A percentile compares a stretch with the other conserved stretches of the same genome.
Evolutionary conservation across 2,888 invertebrate species (phyloP).

Genomic region (Cenopis cana): DNA sequence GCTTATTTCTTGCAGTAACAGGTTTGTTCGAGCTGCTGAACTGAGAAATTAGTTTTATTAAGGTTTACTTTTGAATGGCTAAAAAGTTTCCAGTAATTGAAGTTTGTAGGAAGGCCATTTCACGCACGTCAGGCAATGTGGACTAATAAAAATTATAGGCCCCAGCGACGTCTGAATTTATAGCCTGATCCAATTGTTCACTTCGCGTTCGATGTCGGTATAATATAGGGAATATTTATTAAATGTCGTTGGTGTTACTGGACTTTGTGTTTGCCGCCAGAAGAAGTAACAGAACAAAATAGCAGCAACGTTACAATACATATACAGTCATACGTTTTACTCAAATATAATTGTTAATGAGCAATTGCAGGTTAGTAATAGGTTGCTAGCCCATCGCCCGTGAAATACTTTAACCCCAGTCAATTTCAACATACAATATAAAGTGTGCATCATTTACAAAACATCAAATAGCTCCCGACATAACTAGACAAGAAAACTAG

Average conservation of each 20-base stretch:
- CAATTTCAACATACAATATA: too few species aligned
- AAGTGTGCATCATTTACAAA: too few species aligned
- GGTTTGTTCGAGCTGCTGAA: too few species aligned
- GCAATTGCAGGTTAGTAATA: too few species aligned
- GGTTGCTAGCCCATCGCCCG: too few species aligned
- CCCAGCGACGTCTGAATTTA: slow-evolving; percentile 60
- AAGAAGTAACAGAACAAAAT: too few species aligned
- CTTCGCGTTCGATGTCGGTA: neutral
- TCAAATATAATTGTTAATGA: too few species aligned
- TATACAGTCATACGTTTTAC: too few species aligned
- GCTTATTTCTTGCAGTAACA: too few species aligned
- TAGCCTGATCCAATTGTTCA: slow-evolving; percentile 46
- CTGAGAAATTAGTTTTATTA: neutral
- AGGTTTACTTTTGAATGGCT: neutral
- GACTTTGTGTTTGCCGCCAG: too few species aligned
- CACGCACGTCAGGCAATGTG: slow-evolving; percentile 44
- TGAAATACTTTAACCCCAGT: too few species aligned
- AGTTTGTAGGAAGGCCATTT: slow-evolving; percentile 18
- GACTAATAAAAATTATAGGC: slow-evolving; percentile 63
- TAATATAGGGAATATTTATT: neutral
- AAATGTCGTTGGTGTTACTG: neutral
- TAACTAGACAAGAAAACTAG: slow-evolving; percentile 1
- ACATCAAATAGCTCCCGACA: neutral
- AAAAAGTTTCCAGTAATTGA: neutral
- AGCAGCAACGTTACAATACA: too few species aligned